Evolutionary conservation across 2,797 vertebrate genomes (phyloP), one percentile per base, ranked within the genome.

Genomic region (Nyctalus aviator): DNA sequence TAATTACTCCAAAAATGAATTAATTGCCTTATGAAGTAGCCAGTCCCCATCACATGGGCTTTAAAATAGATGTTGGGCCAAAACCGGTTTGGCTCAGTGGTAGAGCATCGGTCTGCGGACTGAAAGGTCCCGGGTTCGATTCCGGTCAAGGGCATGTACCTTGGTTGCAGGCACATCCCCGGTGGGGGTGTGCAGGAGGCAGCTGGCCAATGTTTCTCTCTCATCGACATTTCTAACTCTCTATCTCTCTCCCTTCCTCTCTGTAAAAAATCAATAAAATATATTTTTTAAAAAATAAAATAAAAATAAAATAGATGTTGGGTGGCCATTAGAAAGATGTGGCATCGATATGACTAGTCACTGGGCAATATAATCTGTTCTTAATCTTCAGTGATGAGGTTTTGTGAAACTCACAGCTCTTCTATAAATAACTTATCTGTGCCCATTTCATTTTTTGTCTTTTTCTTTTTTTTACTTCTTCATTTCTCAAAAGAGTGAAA

Each of bases 401-500:
- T 81, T 87, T 23, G 14, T 50, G 32, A 46, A 35, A 30, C 14
- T 78, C 78, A 55, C 30, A 79, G 13, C 4, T 68, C 62, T 90
- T 92, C 50, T 84, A 8, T 50, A 15, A 62, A 62, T 93, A 69
- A 69, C 0, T 84, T 64, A 66, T 50, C n/a, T 68, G 0, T 59
- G 17, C 2, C 1, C 44, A 73, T 77, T 79, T 20, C 46, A 20
- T 90, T 55, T 72, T 88, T 55, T 68, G 20, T 66, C 21, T 73
- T 66, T 55, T 23, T 8, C 20, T 55, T 10, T 23, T 30, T 20
- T 86, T 82, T 17, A 71, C 12, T 27, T 81, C 21, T 84, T 57
- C 18, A 25, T 79, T 72, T 76, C 64, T 92, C 82, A 72, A 66
- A 53, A 90, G 44, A 89, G 32, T 55, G 10, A 88, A 92, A 83